Percentiles rank a stretch among this genome's conserved stretches.
Evolutionary conservation across 2,888 invertebrate species (phyloP).

Genomic region (Dicyrtomina minuta): DNA sequence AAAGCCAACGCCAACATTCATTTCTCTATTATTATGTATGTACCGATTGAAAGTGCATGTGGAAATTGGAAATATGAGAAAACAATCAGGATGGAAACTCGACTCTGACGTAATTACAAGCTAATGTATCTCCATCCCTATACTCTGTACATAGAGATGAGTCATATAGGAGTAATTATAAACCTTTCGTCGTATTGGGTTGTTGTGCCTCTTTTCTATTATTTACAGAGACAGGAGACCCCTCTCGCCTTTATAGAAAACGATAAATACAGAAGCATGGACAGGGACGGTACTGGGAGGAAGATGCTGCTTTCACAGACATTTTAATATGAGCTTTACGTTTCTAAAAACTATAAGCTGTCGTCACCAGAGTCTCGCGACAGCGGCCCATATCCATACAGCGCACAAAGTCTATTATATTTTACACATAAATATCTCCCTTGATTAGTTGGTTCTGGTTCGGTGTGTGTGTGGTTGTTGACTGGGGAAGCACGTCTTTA

Average conservation of each 20-base stretch:
- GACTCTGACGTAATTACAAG: conserved; percentile 19
- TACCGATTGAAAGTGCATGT: too few species aligned
- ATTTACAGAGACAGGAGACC: too few species aligned
- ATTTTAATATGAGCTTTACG: conserved; percentile 3
- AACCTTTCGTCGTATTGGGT: too few species aligned
- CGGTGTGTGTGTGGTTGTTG: too few species aligned
- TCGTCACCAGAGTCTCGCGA: not conserved
- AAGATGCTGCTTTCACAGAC: not conserved
- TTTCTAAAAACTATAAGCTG: conserved; percentile 3
- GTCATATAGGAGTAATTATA: not conserved
- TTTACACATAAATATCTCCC: too few species aligned
- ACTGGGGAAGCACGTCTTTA: too few species aligned
- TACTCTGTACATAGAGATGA: not conserved
- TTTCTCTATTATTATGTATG: too few species aligned
- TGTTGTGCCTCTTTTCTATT: too few species aligned
- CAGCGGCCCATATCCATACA: not conserved
- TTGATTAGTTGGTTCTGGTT: too few species aligned
- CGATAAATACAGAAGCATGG: not conserved
- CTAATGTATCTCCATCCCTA: conserved; percentile 3
- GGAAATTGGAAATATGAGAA: not conserved
- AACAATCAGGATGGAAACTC: not conserved
- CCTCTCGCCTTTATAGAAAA: not conserved
- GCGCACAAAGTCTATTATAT: not conserved
- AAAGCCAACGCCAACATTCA: too few species aligned
- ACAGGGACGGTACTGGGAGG: too few species aligned